Evolutionary conservation across 2,797 vertebrate genomes (phyloP), one percentile per base, ranked within the genome.

Genomic region (Iguana delicatissima): DNA sequence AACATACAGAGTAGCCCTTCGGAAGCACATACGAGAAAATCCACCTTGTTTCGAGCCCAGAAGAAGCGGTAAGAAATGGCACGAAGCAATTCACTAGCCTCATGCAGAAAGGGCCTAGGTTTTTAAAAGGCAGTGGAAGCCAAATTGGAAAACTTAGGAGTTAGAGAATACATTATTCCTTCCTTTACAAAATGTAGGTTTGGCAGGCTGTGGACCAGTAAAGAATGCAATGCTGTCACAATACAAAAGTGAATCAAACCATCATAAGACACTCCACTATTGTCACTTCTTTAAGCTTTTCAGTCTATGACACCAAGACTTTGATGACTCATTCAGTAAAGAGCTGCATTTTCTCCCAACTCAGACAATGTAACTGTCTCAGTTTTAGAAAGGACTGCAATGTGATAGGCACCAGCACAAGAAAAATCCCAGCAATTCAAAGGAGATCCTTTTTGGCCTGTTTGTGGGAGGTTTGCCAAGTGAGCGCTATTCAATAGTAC

Each of bases 381-480:
- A 0, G 94, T 91, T 69, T 85, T 90, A 94, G 85, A 93, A 93
- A 87, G 62, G 46, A 88, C 1, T 81, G 62, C 38, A 67, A 20
- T 24, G 76, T 29, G 85, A 89, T 91, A 91, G 67, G 92, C 91
- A 59, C 79, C 84, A 93, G 32, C n/a, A 92, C 59, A 85, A 82
- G 89, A 93, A 89, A 81, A 91, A 57, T 38, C 59, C 55, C 50
- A 89, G 87, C 22, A 94, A 92, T 93, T 93, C 92, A 92, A 85
- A 94, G 89, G 69, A 86, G 80, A 83, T 87, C 29, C 72, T 93
- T 89, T 93, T 94, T 94, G 76, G 94, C 89, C 92, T 91, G 35
- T 76, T 1, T 93, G 59, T 86, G 74, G 93, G 91, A 95, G 55
- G 46, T 57, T 89, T 95, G 95, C 94, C 94, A 94, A 93, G 74